Evolutionary conservation across 2,888 invertebrate species (phyloP), one percentile per base, ranked within the genome.

Genomic region (Strigamia maritima): DNA sequence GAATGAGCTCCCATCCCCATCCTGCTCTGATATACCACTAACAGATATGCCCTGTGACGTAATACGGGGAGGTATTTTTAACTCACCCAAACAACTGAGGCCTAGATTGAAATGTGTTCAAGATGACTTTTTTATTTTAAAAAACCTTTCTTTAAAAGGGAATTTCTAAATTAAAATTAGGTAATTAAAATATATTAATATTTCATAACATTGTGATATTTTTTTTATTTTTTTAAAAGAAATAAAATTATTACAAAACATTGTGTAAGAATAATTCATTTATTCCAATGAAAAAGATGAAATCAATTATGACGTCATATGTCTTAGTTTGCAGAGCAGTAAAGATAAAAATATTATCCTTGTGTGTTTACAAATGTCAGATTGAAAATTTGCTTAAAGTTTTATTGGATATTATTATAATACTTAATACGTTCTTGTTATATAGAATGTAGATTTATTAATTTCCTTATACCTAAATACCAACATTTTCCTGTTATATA

Each of bases 51-150:
- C 28, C 70, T 70, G 28, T 70, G 70, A 70, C 70, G 70, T 70
- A 70, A 70, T 70, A 10, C 28, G 12, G 26, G 22, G 70, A 26
- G 54, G 70, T 70, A 70, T 70, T 70, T 70, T 26, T 70, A 70
- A 70, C 70, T 70, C 70, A 70, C 70, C 70, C 70, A 70, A 70
- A 70, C 70, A 70, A 70, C 70, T 70, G 70, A 70, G 70, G 70
- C 70, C 70, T 70, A 28, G 70, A 70, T 70, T 70, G 70, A 70
- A 70, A 70, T 70, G 70, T 70, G 70, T 70, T 26, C 70, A 70
- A 70, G 12, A 70, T 70, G 70, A n/a, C 2, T 70, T 70, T 28
- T 70, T 70, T 74, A 26, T 19, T 76, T 76, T 35, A n/a, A 35
- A 19, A 38, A 12, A 8, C n/a, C 40, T 76, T 40, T 76, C 40